Evolutionary conservation across 1,140 invertebrate species (phyloP).

Genomic region (Aphelenchoides besseyi): DNA sequence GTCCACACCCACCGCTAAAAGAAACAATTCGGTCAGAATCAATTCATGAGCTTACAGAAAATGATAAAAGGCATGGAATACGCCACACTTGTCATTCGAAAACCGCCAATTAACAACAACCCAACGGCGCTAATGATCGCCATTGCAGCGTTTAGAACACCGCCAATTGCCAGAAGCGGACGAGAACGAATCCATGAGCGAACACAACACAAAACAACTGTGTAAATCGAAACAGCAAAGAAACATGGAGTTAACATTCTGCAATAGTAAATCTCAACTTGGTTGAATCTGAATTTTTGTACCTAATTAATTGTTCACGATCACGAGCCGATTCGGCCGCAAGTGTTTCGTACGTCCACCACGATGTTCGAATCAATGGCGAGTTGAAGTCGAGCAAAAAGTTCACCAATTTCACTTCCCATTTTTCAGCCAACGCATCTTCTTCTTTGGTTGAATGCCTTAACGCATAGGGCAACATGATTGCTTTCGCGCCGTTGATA

Average conservation of each 20-base stretch:
- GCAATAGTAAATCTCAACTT: conserved; percentile 23
- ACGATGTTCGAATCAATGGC: conserved; percentile 46
- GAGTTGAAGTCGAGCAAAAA: conserved; percentile 47
- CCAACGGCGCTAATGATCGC: conserved; percentile 65
- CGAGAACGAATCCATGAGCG: conserved; percentile 80
- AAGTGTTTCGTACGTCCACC: conserved; percentile 61
- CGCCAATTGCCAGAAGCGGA: conserved; percentile 82
- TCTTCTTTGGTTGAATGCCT: conserved; percentile 52
- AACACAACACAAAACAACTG: conserved; percentile 51
- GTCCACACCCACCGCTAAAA: conserved; percentile 62
- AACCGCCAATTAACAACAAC: conserved; percentile 50
- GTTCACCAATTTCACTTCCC: conserved; percentile 53
- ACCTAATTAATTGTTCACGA: conserved; percentile 50
- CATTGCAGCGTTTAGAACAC: conserved; percentile 82
- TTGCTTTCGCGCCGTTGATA: conserved; percentile 59
- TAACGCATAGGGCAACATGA: conserved; percentile 58
- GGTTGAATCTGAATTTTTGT: background rate
- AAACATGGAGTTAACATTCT: conserved; percentile 58
- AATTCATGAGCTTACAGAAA: conserved; percentile 79
- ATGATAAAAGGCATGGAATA: conserved; percentile 80
- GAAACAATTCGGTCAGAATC: conserved; percentile 3
- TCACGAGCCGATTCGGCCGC: conserved; percentile 57
- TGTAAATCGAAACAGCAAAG: conserved; percentile 51
- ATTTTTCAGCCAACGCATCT: conserved; percentile 58
- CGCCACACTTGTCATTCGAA: conserved; percentile 56